Base-by-base conservation (phyloP, 2,113 vertebrate species). In the Bungarus multicinctus region DNA sequence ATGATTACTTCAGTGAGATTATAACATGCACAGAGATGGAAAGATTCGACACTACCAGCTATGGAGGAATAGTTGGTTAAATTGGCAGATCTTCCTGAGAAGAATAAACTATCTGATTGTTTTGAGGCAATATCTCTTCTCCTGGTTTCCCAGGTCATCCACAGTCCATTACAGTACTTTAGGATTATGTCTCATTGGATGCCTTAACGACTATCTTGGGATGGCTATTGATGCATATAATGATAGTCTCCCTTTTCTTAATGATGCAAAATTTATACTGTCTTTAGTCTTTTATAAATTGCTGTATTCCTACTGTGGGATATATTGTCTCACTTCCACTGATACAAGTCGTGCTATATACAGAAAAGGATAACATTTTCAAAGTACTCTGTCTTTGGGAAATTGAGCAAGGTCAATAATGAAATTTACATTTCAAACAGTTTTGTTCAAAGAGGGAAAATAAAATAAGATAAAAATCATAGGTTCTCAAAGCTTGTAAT, bases 401-500 rank as follows among this genome's bases (percentile, higher is more conserved):
- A 93, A 92, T 94, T 96, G 92, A 95, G 94, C 93, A 52, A 96
- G 95, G 95, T 97, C 96, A 89, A 74, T 93, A 95, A 96, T 95
- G 94, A 95, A 96, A 96, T 97, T 97, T 97, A 87, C 91, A 94
- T 97, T 96, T 97, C 94, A 97, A 95, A 93, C 94, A 95, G 94
- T 43, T 92, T 86, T 94, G 94, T 97, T 97, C 94, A 97, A 97
- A 97, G 95, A 85, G 91, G 93, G 60, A 58, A 85, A 91, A 0
- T 93, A n/a, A n/a, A n/a, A n/a, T 95, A 94, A 93, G 96, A 96
- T 97, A 97, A 94, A 60, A 96, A 97, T 95, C 85, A 92, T 94
- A 96, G 91, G 93, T 95, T 95, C 95, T 97, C 25, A 97, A 96
- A 97, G 95, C 96, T 93, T 90, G 30, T 95, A 95, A 96, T 95